Percentiles rank a stretch among this genome's conserved stretches.
These are phyloP conservation scores for Holothuria scabra DNA, from an alignment of 53 echinoderm and acorn worm species.

Conservation along the genomic window DNA sequence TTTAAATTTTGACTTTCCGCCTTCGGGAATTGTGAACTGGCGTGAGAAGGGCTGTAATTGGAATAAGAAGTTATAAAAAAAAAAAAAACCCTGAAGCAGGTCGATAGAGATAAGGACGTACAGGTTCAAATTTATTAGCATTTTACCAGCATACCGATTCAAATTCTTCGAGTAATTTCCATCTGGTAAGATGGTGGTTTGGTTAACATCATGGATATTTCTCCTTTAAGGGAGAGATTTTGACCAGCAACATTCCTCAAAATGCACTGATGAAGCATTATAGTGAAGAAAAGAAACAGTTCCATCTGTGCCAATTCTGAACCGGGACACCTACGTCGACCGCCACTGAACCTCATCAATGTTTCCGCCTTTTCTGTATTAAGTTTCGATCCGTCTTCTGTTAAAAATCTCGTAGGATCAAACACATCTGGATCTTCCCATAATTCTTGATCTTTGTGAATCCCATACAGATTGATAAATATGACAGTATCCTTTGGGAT, in stretches of 20 bases:
- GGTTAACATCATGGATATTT: not conserved
- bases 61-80: too few species aligned
- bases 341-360: conserved; percentile 42
- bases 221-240: conserved; percentile 16
- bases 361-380: conserved; percentile 14
- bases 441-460: conserved; percentile 30
- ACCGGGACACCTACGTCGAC: conserved; percentile 49
- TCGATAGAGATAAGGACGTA: too few species aligned
- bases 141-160: too few species aligned
- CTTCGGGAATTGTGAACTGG: too few species aligned
- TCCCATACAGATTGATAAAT: conserved; percentile 71
- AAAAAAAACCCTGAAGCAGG: too few species aligned
- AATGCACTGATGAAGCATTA: conserved; percentile 33
- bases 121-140: too few species aligned
- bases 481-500: conserved; percentile 87
- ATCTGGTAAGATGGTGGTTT: not conserved
- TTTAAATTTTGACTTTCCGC: too few species aligned
- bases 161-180: too few species aligned
- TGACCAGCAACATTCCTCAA: conserved; percentile 30
- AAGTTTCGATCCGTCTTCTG: conserved; percentile 61
- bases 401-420: conserved; percentile 44
- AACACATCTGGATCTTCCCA: conserved; percentile 51
- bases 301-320: conserved; percentile 44
- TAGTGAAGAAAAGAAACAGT: conserved; percentile 52
- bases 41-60: too few species aligned